These are phyloP conservation scores for Bombylius major DNA, from an alignment of 2,888 invertebrate species.

Conservation along the genomic window DNA sequence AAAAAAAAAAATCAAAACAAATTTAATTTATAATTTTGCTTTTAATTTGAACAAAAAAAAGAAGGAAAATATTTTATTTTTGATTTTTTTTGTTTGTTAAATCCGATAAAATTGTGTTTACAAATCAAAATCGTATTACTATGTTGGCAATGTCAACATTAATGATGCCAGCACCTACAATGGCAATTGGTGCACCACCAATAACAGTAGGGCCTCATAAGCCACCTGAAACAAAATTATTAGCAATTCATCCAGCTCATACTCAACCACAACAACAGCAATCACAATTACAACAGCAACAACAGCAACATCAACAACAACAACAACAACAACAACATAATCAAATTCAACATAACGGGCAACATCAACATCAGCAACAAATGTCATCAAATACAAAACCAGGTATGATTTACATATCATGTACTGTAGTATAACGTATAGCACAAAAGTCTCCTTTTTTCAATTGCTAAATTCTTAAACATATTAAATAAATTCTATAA, in stretches of 20 bases:
- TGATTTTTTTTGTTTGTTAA: no score
- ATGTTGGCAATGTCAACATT: slow-evolving; percentile 39
- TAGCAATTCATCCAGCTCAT: slow-evolving; percentile 35
- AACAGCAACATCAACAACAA: slow-evolving; percentile 24
- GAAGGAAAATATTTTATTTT: no score
- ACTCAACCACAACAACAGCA: slow-evolving; percentile 20
- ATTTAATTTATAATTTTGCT: no score
- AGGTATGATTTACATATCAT: slow-evolving; percentile 23
- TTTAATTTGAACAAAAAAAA: no score
- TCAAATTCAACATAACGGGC: slow-evolving; percentile 1
- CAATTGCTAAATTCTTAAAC: no score
- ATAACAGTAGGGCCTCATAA: slow-evolving; percentile 37
- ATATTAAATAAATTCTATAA: no score
- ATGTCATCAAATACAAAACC: slow-evolving; percentile 29
- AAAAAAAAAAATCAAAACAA: no score
- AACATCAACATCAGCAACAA: slow-evolving; percentile 22
- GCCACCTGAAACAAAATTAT: slow-evolving; percentile 37
- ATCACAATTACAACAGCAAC: slow-evolving; percentile 21
- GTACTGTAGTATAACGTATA: no score
- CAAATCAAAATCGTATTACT: slow-evolving; percentile 21
- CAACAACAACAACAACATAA: slow-evolving; percentile 15
- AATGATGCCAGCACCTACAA: slow-evolving; percentile 39
- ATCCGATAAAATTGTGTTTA: slow-evolving; percentile 12
- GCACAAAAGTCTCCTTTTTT: no score
- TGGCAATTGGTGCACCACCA: slow-evolving; percentile 36